Evolutionary conservation across 2,888 invertebrate genomes (phyloP).

Genomic region (Heliconius erato): DNA sequence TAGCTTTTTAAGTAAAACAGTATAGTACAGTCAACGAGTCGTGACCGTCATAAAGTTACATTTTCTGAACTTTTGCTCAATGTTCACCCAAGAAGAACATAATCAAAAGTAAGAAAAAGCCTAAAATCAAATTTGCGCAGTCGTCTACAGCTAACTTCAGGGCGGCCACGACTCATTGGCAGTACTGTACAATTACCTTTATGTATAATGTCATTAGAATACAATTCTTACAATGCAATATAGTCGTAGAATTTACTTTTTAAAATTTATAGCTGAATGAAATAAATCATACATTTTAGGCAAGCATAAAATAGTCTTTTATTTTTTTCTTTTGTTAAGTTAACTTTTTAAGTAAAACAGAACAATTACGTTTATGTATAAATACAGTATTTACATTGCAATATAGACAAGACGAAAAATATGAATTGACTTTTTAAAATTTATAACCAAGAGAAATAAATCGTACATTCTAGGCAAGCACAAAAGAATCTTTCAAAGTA

Average conservation of each 20-base stretch:
- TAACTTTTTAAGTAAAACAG: conserved; percentile 19
- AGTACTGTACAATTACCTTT: not conserved
- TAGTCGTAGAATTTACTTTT: not conserved
- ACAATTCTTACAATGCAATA: not conserved
- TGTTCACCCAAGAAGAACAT: no score
- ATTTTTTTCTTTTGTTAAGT: conserved; percentile 19
- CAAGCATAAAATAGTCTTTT: not conserved
- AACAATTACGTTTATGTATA: not conserved
- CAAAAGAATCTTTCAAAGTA: conserved; percentile 30
- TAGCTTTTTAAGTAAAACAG: conserved; percentile 20
- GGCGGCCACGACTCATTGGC: no score
- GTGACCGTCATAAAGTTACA: no score
- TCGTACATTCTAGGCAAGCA: not conserved
- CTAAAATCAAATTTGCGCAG: no score
- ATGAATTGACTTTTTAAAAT: not conserved
- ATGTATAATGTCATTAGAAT: not conserved
- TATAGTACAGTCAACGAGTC: no score
- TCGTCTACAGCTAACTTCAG: no score
- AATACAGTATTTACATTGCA: not conserved
- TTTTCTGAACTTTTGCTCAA: no score
- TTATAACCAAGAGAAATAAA: not conserved
- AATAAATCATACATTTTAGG: not conserved
- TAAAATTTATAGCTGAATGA: not conserved
- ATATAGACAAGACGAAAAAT: not conserved
- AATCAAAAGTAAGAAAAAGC: no score